These are phyloP conservation scores for Patella depressa DNA, from an alignment of 2,888 invertebrate species.

Conservation along the genomic window DNA sequence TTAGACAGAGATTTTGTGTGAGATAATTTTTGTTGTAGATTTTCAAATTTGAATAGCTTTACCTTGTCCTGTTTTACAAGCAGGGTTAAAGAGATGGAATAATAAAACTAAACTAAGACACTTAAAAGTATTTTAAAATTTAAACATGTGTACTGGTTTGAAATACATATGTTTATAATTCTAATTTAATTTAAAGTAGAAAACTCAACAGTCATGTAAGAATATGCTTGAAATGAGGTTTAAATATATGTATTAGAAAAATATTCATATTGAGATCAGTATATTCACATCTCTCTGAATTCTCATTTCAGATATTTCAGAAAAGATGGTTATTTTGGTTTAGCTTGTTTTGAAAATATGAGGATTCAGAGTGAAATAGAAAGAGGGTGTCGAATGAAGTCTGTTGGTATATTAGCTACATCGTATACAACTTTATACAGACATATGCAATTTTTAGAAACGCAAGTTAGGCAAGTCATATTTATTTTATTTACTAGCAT, in stretches of 20 bases:
- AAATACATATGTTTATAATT: neutral
- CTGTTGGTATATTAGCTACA: conserved; percentile 71
- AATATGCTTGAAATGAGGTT: too few relatives aligned
- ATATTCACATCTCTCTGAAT: neutral
- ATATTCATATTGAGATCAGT: too few relatives aligned
- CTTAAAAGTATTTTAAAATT: conserved; percentile 14
- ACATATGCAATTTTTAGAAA: conserved; percentile 70
- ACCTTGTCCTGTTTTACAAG: neutral
- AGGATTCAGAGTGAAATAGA: conserved; percentile 70
- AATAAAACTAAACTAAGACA: neutral
- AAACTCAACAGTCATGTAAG: too few relatives aligned
- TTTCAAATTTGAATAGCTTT: neutral
- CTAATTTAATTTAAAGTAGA: too few relatives aligned
- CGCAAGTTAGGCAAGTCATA: conserved; percentile 69
- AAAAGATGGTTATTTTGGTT: conserved; percentile 68
- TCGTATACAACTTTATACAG: conserved; percentile 70
- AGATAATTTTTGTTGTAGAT: conserved; percentile 42
- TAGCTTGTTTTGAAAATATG: conserved; percentile 72
- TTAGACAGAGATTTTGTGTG: conserved; percentile 72
- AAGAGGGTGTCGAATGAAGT: conserved; percentile 72
- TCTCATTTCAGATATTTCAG: conserved; percentile 68
- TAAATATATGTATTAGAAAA: too few relatives aligned
- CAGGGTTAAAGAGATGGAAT: neutral
- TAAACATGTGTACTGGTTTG: neutral
- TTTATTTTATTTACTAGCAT: conserved; percentile 4